These are phyloP conservation scores for Tor tambroides DNA, from an alignment of 2,113 vertebrate genomes.

Conservation along the genomic window DNA sequence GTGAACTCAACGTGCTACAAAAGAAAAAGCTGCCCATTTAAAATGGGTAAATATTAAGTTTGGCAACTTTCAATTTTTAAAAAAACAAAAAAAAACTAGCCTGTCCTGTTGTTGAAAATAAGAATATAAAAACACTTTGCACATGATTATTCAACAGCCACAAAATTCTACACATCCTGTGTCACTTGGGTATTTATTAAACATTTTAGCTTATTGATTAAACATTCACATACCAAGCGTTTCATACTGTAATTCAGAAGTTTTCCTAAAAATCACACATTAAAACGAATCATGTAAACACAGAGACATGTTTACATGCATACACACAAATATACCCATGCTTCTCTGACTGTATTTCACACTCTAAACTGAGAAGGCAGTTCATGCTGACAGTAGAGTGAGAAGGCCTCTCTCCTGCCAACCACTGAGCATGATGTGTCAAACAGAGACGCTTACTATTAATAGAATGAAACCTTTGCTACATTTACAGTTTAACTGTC, in stretches of 20 bases:
- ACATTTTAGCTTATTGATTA: not conserved
- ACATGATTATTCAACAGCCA: not conserved
- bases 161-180: not conserved
- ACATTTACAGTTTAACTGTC: not conserved
- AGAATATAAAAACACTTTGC: not conserved
- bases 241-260: not conserved
- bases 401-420: not conserved
- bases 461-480: not conserved
- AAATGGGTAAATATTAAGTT: not conserved
- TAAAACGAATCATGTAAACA: not conserved
- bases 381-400: conserved; percentile 3
- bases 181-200: not conserved
- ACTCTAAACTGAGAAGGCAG: not conserved
- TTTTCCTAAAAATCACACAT: not conserved
- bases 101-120: not conserved
- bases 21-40: not conserved
- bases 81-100: no score
- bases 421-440: conserved; percentile 5
- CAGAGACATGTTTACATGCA: not conserved
- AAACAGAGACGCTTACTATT: not conserved
- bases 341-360: not conserved
- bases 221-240: not conserved
- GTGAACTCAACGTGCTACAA: not conserved
- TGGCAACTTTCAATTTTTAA: not conserved
- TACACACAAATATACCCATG: not conserved